Percentiles rank a stretch among this genome's conserved stretches.
Conservation (phyloP, 2,888 invertebrate genomes). For the Eristalis intricaria region DNA sequence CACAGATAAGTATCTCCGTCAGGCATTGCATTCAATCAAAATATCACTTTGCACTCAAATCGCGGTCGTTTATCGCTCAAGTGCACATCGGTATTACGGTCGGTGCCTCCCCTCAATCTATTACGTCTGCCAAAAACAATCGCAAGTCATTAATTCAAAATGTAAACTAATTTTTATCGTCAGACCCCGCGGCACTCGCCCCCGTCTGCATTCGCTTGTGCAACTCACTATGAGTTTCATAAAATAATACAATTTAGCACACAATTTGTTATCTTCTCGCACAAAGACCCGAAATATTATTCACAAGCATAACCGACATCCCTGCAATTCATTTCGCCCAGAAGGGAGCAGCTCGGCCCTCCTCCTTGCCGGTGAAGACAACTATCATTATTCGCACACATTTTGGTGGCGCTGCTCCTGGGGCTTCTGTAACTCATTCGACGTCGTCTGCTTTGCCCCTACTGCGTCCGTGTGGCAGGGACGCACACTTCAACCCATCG, state of each 20-base stretch:
- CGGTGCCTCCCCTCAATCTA: background rate
- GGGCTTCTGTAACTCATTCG: slow-evolving; percentile 18
- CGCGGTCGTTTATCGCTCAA: too few species aligned
- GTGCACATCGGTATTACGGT: too few species aligned
- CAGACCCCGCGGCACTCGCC: too few species aligned
- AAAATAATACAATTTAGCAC: slow-evolving; percentile 46
- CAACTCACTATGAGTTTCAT: slow-evolving; percentile 15
- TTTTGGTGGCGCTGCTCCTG: slow-evolving; percentile 23
- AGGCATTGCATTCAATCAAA: too few species aligned
- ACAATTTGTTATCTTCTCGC: slow-evolving; percentile 38
- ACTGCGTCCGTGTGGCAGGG: background rate
- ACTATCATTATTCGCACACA: slow-evolving; percentile 63
- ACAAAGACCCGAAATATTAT: slow-evolving; percentile 31
- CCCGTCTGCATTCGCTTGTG: slow-evolving; percentile 11
- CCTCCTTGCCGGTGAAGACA: background rate
- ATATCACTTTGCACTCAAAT: too few species aligned
- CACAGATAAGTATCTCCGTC: too few species aligned
- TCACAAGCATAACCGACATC: slow-evolving; percentile 41
- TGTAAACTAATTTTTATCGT: background rate
- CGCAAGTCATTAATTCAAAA: slow-evolving; percentile 1
- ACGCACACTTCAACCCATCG: background rate
- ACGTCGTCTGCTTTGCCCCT: background rate
- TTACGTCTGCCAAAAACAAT: slow-evolving; percentile 13
- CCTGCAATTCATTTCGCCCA: slow-evolving; percentile 46
- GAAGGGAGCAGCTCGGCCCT: slow-evolving; percentile 3